These are phyloP conservation scores for Drosophila borborema DNA, from an alignment of 2,888 invertebrate species.

Conservation along the genomic window DNA sequence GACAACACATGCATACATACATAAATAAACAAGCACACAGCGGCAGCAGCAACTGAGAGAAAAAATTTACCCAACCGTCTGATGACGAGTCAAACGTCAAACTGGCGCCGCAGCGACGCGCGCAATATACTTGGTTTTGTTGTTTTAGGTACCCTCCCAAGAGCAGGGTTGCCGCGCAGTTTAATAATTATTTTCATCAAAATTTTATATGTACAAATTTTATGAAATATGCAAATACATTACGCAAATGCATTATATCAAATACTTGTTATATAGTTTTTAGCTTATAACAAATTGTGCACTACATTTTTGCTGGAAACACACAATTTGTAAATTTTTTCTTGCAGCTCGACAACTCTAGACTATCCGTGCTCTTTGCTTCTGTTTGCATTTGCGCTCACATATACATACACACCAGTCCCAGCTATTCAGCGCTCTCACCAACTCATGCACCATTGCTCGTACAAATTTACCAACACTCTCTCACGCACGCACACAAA, in stretches of 20 bases:
- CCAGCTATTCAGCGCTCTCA: conserved; percentile 57
- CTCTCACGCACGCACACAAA: conserved; percentile 36
- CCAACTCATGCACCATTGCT: conserved; percentile 27
- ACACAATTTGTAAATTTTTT: conserved; percentile 2
- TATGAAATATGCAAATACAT: neutral
- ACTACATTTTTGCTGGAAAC: neutral
- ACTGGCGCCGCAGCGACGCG: conserved; percentile 73
- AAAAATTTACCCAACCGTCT: conserved; percentile 74
- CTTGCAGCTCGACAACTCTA: conserved; percentile 55
- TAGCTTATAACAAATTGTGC: neutral
- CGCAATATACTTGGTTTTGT: conserved; percentile 67
- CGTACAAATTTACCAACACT: conserved; percentile 29
- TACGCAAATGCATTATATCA: neutral
- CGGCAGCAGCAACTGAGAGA: conserved; percentile 56
- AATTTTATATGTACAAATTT: neutral
- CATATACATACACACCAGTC: conserved; percentile 29
- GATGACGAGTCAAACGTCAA: conserved; percentile 75
- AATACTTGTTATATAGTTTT: neutral
- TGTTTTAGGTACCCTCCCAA: conserved; percentile 72
- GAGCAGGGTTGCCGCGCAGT: conserved; percentile 53
- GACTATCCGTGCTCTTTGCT: conserved; percentile 52
- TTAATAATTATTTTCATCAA: neutral
- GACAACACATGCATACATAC: conserved; percentile 13
- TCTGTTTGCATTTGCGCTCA: conserved; percentile 37
- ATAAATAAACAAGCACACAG: conserved; percentile 46